A percentile compares a stretch with the other conserved stretches of the same genome.
These are phyloP conservation scores for Cirrhinus molitorella DNA, from an alignment of 2,797 vertebrate genomes.

Conservation along the genomic window DNA sequence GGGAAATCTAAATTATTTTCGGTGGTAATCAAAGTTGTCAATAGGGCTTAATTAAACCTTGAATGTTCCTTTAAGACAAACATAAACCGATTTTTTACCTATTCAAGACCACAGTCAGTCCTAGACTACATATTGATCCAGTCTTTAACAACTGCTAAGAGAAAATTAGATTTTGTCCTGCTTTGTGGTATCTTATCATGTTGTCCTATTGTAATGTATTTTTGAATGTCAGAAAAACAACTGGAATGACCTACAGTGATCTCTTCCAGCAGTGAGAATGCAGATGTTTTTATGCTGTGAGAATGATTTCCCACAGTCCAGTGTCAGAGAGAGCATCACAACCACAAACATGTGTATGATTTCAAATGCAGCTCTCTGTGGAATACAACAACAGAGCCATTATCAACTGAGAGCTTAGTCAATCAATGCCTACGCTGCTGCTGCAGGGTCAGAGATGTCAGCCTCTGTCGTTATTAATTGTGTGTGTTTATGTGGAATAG, in stretches of 20 bases:
- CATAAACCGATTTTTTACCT: background rate
- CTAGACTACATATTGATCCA: constrained; percentile 3
- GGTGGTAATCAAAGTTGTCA: background rate
- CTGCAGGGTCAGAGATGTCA: constrained; percentile 50
- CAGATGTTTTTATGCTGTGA: constrained; percentile 16
- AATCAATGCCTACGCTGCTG: constrained; percentile 49
- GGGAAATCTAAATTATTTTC: background rate
- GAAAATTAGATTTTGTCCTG: background rate
- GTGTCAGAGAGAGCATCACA: constrained; percentile 68
- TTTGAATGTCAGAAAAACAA: constrained; percentile 9
- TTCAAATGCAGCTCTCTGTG: constrained; percentile 16
- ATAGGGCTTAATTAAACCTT: background rate
- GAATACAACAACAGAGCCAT: constrained; percentile 37
- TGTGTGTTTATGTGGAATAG: constrained; percentile 33
- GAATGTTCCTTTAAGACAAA: background rate
- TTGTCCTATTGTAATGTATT: background rate
- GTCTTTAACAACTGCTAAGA: background rate
- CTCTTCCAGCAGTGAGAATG: background rate
- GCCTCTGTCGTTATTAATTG: constrained; percentile 33
- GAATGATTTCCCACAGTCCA: constrained; percentile 71
- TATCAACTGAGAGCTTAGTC: constrained; percentile 35
- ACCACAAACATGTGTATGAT: background rate
- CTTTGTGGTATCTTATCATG: background rate
- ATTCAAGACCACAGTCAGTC: background rate
- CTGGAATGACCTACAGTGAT: background rate